A percentile compares a stretch with the other conserved stretches of the same genome.
Evolutionary conservation across 2,888 invertebrate species (phyloP).

Genomic region (Atethmia centrago): DNA sequence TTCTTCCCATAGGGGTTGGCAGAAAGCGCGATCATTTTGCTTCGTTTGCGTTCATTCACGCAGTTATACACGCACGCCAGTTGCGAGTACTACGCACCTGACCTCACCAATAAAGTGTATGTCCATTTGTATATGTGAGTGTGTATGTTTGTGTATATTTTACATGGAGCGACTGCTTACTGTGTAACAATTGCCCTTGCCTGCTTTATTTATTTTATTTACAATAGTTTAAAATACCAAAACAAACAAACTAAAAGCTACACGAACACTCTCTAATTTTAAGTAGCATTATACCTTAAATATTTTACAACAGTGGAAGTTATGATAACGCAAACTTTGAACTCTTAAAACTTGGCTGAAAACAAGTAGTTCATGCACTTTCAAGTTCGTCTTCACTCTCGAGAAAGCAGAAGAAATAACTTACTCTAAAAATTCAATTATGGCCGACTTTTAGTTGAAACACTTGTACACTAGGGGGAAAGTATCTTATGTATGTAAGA

Average conservation of each 20-base stretch:
- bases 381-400: slow-evolving; percentile 39
- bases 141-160: too few relatives aligned
- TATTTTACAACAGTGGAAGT: slow-evolving; percentile 25
- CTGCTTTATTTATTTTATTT: not conserved
- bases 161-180: not conserved
- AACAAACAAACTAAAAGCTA: not conserved
- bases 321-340: slow-evolving; percentile 30
- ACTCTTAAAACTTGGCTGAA: slow-evolving; percentile 40
- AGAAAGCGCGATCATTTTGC: too few relatives aligned
- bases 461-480: not conserved
- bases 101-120: too few relatives aligned
- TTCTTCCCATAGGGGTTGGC: too few relatives aligned
- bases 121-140: too few relatives aligned
- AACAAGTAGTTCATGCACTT: slow-evolving; percentile 45
- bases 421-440: slow-evolving; percentile 39
- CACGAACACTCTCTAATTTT: not conserved
- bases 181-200: not conserved
- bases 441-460: slow-evolving; percentile 15
- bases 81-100: too few relatives aligned
- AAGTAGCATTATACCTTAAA: slow-evolving; percentile 2
- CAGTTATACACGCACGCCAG: too few relatives aligned
- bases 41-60: too few relatives aligned
- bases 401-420: not conserved
- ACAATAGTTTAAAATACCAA: not conserved
- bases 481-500: not conserved